Conservation (phyloP, 2,797 vertebrate genomes). For the Micromesistius poutassou region DNA sequence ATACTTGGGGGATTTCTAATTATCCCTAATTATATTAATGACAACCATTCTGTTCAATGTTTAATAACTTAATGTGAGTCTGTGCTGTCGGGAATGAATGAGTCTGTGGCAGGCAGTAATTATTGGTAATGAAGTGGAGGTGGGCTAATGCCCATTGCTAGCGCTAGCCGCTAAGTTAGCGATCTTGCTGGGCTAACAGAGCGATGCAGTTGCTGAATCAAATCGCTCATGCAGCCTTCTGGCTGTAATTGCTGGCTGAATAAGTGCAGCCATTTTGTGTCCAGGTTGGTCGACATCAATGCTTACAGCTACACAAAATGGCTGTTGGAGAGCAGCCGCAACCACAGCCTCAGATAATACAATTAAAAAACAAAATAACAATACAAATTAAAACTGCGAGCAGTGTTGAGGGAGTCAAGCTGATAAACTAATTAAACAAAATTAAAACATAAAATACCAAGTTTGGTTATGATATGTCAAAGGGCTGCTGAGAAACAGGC, state of each 20-base stretch:
- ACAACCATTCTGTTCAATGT: slow-evolving; percentile 4
- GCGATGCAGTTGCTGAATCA: too few relatives aligned
- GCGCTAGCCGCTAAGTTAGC: neutral
- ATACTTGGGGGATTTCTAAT: neutral
- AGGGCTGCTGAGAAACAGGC: too few relatives aligned
- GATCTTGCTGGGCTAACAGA: too few relatives aligned
- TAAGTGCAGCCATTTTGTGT: neutral
- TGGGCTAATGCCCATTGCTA: neutral
- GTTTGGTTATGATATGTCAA: too few relatives aligned
- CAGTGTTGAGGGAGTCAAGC: too few relatives aligned
- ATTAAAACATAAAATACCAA: too few relatives aligned
- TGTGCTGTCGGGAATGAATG: neutral
- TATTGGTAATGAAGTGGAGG: slow-evolving; percentile 1
- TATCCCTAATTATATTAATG: slow-evolving; percentile 1
- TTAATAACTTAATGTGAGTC: slow-evolving; percentile 4
- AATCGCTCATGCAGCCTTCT: neutral
- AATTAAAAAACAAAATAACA: neutral
- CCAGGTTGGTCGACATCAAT: neutral
- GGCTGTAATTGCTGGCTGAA: neutral
- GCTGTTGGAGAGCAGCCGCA: neutral
- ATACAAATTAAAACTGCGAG: too few relatives aligned
- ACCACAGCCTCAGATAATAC: neutral
- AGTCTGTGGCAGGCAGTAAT: slow-evolving; percentile 1
- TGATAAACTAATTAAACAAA: too few relatives aligned
- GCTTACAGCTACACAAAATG: neutral